phyloP scores from a whole-genome alignment of 53 echinoderm and acorn worm species.

The Echinarachnius parma region DNA sequence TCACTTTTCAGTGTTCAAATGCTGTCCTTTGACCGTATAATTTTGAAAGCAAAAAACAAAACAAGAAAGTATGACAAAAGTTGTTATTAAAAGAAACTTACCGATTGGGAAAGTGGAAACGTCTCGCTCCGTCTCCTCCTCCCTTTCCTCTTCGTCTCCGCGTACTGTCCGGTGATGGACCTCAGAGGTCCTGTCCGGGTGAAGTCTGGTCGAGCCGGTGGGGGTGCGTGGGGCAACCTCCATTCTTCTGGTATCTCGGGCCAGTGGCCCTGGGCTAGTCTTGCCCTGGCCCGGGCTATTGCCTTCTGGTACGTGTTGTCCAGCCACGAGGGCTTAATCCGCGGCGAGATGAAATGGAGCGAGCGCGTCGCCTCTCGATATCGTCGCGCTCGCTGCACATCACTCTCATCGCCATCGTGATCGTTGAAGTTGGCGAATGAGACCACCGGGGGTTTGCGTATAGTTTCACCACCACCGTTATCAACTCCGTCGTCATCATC shows the following conservation, averaged over 20 bases:
- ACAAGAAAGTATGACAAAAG: too few species aligned
- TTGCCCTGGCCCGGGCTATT: slow-evolving; percentile 58
- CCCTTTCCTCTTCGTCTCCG: slow-evolving; percentile 7
- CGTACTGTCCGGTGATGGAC: slow-evolving; percentile 31
- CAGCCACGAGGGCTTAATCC: slow-evolving; percentile 61
- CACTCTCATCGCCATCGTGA: neutral
- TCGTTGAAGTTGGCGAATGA: slow-evolving; percentile 18
- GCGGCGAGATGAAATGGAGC: neutral
- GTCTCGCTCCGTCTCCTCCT: slow-evolving; percentile 59
- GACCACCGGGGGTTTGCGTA: slow-evolving; percentile 24
- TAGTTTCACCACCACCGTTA: neutral
- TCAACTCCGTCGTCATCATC: too few species aligned
- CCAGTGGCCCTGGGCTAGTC: slow-evolving; percentile 53
- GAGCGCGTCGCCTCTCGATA: neutral
- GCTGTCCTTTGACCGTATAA: too few species aligned
- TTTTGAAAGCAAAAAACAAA: too few species aligned
- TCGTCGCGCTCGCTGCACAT: too few species aligned
- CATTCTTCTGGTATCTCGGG: slow-evolving; percentile 80
- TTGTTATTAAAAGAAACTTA: too few species aligned
- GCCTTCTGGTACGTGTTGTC: slow-evolving; percentile 81
- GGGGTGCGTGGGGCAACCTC: slow-evolving; percentile 82
- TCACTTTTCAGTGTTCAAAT: too few species aligned
- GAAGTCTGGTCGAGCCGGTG: slow-evolving; percentile 88
- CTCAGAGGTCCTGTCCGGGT: slow-evolving; percentile 47
- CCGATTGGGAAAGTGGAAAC: too few species aligned